These are phyloP conservation scores for Corydoras sp. DNA, from an alignment of 2,113 vertebrate species.

Conservation along the genomic window DNA sequence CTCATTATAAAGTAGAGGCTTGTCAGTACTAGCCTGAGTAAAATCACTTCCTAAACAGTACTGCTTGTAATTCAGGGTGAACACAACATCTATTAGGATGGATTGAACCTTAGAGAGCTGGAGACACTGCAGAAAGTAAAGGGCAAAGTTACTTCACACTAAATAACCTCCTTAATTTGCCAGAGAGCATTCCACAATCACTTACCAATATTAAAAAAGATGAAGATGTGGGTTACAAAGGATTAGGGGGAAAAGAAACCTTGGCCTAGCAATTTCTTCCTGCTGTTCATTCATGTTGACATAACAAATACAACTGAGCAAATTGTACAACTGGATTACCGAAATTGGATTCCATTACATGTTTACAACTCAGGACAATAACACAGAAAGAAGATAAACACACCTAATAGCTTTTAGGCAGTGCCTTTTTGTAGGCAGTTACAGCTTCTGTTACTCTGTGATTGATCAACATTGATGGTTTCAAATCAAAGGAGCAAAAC, in stretches of 20 bases:
- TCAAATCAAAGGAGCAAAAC: no score
- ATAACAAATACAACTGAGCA: constrained; percentile 46
- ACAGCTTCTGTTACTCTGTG: neutral
- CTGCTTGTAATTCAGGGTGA: constrained; percentile 49
- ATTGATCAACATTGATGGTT: neutral
- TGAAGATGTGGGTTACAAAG: constrained; percentile 24
- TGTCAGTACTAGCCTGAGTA: no score
- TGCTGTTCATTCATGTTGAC: constrained; percentile 41
- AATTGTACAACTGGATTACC: constrained; percentile 51
- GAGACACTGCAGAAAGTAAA: constrained; percentile 17
- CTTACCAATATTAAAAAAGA: constrained; percentile 69
- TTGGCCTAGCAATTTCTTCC: constrained; percentile 5
- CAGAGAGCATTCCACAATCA: constrained; percentile 60
- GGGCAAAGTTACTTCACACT: neutral
- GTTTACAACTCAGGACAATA: neutral
- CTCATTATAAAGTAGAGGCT: no score
- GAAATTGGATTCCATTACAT: constrained; percentile 57
- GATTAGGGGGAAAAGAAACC: constrained; percentile 43
- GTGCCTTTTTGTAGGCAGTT: neutral
- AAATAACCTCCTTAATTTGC: constrained; percentile 46
- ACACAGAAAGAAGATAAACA: constrained; percentile 40
- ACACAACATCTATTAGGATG: constrained; percentile 60
- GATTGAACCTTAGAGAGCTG: constrained; percentile 53
- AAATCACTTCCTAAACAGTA: neutral
- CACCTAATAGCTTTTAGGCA: constrained; percentile 59